Percentiles rank a stretch among this genome's conserved stretches.
Evolutionary conservation across 2,113 vertebrate genomes (phyloP).

Genomic region (Poecilia latipinna): DNA sequence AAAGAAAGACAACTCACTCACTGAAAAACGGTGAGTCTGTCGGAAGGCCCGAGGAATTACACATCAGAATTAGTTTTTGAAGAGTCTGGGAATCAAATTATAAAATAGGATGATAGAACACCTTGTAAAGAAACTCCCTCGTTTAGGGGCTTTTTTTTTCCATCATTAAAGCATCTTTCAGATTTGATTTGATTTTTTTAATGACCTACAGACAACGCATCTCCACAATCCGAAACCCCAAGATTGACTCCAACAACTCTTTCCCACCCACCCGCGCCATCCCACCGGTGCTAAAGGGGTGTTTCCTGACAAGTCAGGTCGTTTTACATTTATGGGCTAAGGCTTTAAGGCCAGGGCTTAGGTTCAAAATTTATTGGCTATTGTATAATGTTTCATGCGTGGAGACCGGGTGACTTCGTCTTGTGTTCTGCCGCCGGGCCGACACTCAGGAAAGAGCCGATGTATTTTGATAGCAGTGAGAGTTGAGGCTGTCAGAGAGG

Average conservation of each 20-base stretch:
- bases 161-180: background rate
- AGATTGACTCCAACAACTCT: constrained; percentile 70
- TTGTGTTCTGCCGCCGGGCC: constrained; percentile 57
- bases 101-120: too few species aligned
- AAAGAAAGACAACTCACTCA: too few species aligned
- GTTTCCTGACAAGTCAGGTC: constrained; percentile 75
- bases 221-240: constrained; percentile 12
- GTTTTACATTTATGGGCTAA: constrained; percentile 72
- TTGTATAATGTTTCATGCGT: constrained; percentile 73
- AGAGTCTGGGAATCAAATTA: too few species aligned
- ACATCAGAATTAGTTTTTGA: too few species aligned
- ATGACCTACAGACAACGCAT: constrained; percentile 23
- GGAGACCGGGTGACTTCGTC: constrained; percentile 57
- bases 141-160: background rate
- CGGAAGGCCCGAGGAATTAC: too few species aligned
- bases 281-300: constrained; percentile 67
- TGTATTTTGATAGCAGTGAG: constrained; percentile 78
- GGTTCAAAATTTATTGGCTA: constrained; percentile 74
- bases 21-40: too few species aligned
- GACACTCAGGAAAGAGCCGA: constrained; percentile 55
- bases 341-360: constrained; percentile 73
- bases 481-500: constrained; percentile 71
- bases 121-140: too few species aligned
- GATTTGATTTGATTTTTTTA: constrained; percentile 33
- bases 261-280: constrained; percentile 61